Base-by-base conservation (phyloP, 2,113 vertebrate genomes). In the Myxocyprinus asiaticus region DNA sequence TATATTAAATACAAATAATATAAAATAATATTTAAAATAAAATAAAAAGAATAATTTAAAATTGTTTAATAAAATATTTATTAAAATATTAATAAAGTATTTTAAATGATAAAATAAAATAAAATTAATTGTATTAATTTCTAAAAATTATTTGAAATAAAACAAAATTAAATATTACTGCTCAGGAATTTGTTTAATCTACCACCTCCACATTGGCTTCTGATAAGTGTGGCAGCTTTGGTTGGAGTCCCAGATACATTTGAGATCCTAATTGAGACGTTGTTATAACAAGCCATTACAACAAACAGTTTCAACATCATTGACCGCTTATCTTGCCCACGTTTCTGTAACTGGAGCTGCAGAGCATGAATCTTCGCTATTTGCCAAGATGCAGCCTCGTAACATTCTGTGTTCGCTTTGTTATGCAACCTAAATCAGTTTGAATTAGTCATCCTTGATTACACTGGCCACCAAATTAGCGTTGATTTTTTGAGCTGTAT, bases 361-460 rank as follows among this genome's bases (percentile, higher is more conserved):
- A 4, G 53, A 55, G 9, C 6, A 3, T 51, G 33, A 65, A 68
- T 42, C 33, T 12, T n/a, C 7, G 1, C 63, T 53, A 82, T 59
- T 33, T 43, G 15, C n/a, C 15, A 33, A 45, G 17, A 43, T 11
- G 44, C 14, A 61, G 44, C 50, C 48, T 9, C 22, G 17, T 4
- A 4, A 9, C 11, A 9, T 14, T 43, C 33, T 64, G 22, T 43
- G 59, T 50, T 69, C 2, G 11, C 47, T 50, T 17, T 17, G 17
- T 56, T 84, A 76, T 1, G 48, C 62, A 70, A 78, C 76, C 7
- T 11, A 75, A 65, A 78, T 76, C 59, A 61, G 43, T 47, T 7
- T 3, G n/a, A 59, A 58, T 78, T 78, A 78, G 76, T 62, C n/a
- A 70, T 77, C 55, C 58, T 74, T n/a, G 45, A 50, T 79, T 51